phyloP scores from a whole-genome alignment of 2,888 invertebrate species.

The Sesia apiformis region DNA sequence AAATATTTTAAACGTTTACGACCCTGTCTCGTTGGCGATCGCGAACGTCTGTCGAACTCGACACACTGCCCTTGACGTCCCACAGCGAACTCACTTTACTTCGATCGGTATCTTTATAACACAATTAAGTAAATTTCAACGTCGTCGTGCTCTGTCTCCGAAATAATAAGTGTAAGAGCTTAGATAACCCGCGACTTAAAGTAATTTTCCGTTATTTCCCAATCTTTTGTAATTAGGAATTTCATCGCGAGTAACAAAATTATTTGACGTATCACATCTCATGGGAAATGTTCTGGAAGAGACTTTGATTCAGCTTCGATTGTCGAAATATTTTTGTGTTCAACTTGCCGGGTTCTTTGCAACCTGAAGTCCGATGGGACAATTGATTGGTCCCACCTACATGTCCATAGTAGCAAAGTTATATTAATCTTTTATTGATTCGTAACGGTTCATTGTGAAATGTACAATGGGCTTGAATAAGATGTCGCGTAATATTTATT shows the following conservation, averaged over 20 bases:
- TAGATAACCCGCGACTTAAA: slow-evolving; percentile 49
- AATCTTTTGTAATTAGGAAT: slow-evolving; percentile 42
- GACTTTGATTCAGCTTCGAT: slow-evolving; percentile 18
- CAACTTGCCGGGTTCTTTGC: slow-evolving; percentile 14
- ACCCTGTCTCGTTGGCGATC: slow-evolving; percentile 5
- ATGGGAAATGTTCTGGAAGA: slow-evolving; percentile 13
- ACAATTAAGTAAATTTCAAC: slow-evolving; percentile 61
- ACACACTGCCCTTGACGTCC: slow-evolving; percentile 15
- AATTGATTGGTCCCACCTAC: slow-evolving; percentile 20
- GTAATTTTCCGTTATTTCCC: slow-evolving; percentile 43
- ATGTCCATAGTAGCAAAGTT: slow-evolving; percentile 19
- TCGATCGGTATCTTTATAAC: slow-evolving; percentile 54
- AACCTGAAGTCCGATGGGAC: slow-evolving; percentile 21
- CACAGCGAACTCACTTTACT: slow-evolving; percentile 33
- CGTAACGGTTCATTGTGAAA: slow-evolving; percentile 13
- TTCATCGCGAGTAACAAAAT: slow-evolving; percentile 31
- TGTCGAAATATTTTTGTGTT: slow-evolving; percentile 21
- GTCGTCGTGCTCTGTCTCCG: slow-evolving; percentile 40
- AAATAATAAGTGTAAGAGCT: slow-evolving; percentile 52
- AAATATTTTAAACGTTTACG: neutral
- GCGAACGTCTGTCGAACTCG: slow-evolving; percentile 30
- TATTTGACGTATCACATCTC: slow-evolving; percentile 27
- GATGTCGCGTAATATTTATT: too few species aligned
- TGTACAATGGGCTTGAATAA: slow-evolving; percentile 3
- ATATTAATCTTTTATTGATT: slow-evolving; percentile 25